Evolutionary conservation across 92 coral and sea anemone species (phyloP).

Genomic region (Parazoanthus darwini): DNA sequence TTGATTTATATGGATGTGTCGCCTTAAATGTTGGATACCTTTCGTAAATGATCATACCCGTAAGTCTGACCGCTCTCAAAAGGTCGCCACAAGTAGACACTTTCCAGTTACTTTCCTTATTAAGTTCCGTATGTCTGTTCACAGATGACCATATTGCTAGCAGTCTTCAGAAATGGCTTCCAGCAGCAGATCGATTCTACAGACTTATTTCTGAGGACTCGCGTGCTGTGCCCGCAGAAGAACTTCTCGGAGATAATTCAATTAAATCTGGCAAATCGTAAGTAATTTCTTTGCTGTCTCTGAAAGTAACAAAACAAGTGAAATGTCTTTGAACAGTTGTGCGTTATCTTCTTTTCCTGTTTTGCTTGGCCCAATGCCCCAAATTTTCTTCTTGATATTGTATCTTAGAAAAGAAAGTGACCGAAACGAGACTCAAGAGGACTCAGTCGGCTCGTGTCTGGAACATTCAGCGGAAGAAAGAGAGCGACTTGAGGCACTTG

Average conservation of each 20-base stretch:
- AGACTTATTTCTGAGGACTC: background rate
- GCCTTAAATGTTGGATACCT: too few species aligned
- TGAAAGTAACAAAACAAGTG: too few species aligned
- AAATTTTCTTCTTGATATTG: background rate
- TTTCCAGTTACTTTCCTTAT: background rate
- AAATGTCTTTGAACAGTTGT: too few species aligned
- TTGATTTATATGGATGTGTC: too few species aligned
- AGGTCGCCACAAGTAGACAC: background rate
- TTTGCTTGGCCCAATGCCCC: background rate
- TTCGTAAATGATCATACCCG: background rate
- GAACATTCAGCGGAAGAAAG: slow-evolving; percentile 29
- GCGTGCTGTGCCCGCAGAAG: background rate
- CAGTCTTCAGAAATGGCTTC: slow-evolving; percentile 31
- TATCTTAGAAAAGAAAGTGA: background rate
- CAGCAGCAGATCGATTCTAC: background rate
- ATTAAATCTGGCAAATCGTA: background rate
- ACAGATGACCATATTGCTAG: slow-evolving; percentile 7
- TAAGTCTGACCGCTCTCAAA: background rate
- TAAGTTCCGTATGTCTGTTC: background rate
- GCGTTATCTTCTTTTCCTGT: background rate
- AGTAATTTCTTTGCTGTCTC: background rate
- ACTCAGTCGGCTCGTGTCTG: too few species aligned
- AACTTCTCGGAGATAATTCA: background rate
- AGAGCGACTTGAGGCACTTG: slow-evolving; percentile 30
- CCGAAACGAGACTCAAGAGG: background rate